phyloP scores from a whole-genome alignment of 2,797 vertebrate genomes.

The Sebastes goodei region DNA sequence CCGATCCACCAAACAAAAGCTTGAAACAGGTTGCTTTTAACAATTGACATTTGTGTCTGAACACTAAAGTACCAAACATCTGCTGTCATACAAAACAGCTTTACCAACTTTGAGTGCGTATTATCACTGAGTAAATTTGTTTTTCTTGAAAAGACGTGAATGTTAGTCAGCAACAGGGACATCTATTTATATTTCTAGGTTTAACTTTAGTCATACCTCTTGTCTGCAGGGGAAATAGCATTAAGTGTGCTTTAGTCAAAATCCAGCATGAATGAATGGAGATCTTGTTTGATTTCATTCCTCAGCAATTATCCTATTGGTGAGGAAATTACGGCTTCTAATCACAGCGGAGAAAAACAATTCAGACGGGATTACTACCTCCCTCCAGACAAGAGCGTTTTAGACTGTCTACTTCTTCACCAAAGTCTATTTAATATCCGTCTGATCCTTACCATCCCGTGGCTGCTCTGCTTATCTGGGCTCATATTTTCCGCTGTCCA shows the following conservation, averaged over 20 bases:
- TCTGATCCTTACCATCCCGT: conserved; percentile 42
- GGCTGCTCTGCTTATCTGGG: conserved; percentile 36
- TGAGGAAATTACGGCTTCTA: conserved; percentile 50
- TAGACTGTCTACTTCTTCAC: conserved; percentile 40
- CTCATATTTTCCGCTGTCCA: conserved; percentile 55
- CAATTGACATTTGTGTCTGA: neutral
- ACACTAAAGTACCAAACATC: neutral
- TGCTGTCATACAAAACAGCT: neutral
- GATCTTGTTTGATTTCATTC: conserved; percentile 53
- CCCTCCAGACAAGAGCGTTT: conserved; percentile 49
- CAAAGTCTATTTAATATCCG: conserved; percentile 32
- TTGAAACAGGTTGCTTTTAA: conserved; percentile 11
- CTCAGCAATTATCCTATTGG: conserved; percentile 53
- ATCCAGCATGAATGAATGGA: conserved; percentile 54
- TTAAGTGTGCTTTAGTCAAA: conserved; percentile 20
- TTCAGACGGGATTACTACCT: conserved; percentile 51
- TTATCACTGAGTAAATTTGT: neutral
- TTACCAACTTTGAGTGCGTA: neutral
- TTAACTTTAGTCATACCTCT: conserved; percentile 12
- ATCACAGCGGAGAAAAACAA: conserved; percentile 50
- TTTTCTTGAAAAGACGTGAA: neutral
- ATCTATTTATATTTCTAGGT: neutral
- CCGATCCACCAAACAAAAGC: conserved; percentile 15
- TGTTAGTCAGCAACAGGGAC: neutral
- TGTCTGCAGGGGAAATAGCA: conserved; percentile 24